phyloP scores from a whole-genome alignment of 35 echinoderm and acorn worm species.

The Antedon bifida region DNA sequence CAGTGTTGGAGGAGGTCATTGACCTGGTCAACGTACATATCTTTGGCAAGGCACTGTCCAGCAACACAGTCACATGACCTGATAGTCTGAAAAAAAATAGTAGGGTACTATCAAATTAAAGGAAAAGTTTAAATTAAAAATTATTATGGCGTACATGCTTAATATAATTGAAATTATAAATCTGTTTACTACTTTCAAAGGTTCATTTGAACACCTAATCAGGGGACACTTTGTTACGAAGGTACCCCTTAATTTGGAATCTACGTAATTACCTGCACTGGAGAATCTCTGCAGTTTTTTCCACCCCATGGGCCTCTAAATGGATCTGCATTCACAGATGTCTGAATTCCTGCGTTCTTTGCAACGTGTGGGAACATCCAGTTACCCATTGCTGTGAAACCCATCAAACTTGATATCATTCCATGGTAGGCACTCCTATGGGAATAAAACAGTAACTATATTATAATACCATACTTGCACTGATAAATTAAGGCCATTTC shows the following conservation, averaged over 20 bases:
- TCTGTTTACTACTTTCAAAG: too few relatives aligned
- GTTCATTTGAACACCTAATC: too few relatives aligned
- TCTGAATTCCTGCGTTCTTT: constrained; percentile 56
- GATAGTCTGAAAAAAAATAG: constrained; percentile 40
- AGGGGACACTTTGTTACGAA: too few relatives aligned
- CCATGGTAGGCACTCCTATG: constrained; percentile 97
- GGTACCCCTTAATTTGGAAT: too few relatives aligned
- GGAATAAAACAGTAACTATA: not conserved
- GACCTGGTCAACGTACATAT: constrained; percentile 83
- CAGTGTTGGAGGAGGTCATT: constrained; percentile 45
- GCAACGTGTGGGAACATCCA: constrained; percentile 57
- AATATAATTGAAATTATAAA: too few relatives aligned
- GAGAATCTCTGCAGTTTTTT: constrained; percentile 78
- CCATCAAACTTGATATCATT: constrained; percentile 66
- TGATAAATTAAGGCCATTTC: not conserved
- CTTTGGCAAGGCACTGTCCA: constrained; percentile 57
- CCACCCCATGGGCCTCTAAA: constrained; percentile 94
- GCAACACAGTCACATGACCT: constrained; percentile 48
- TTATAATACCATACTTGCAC: not conserved
- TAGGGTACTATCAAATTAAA: too few relatives aligned
- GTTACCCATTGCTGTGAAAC: constrained; percentile 57
- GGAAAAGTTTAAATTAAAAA: too few relatives aligned
- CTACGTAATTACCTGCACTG: constrained; percentile 83
- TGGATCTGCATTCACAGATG: constrained; percentile 66
- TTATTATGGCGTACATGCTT: too few relatives aligned